phyloP scores from a whole-genome alignment of 2,113 vertebrate species.

The Dolichotis patagonum region DNA sequence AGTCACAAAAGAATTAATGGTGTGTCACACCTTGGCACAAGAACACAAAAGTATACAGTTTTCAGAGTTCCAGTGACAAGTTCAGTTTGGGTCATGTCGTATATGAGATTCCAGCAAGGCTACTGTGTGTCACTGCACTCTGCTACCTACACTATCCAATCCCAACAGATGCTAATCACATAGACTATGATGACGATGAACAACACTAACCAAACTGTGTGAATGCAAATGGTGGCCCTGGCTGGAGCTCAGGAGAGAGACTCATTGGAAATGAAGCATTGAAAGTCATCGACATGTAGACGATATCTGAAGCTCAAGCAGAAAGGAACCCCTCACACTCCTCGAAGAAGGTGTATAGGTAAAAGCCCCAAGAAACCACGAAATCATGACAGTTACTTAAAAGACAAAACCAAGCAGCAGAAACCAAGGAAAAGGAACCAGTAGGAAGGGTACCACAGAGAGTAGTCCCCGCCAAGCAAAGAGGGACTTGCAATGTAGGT shows the following conservation, averaged over 20 bases:
- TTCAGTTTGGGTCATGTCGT: neutral
- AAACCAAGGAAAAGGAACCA: neutral
- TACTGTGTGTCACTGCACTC: neutral
- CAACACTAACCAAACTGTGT: neutral
- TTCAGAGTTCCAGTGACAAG: neutral
- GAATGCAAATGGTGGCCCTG: neutral
- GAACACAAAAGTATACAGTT: neutral
- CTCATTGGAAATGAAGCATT: neutral
- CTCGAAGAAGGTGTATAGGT: neutral
- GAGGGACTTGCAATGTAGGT: constrained; percentile 69
- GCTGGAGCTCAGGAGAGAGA: neutral
- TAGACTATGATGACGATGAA: neutral
- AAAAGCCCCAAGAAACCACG: neutral
- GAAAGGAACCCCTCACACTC: neutral
- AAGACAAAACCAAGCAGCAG: neutral
- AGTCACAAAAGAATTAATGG: neutral
- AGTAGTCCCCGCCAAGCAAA: neutral
- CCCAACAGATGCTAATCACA: neutral
- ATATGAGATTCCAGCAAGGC: neutral
- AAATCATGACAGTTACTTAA: neutral
- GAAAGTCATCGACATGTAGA: neutral
- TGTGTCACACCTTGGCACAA: neutral
- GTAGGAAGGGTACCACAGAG: neutral
- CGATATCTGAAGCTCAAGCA: neutral
- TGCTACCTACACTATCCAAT: neutral